Evolutionary conservation across 1,140 invertebrate species (phyloP), one percentile per base, ranked within the genome.

Genomic region (Antheraea pernyi): DNA sequence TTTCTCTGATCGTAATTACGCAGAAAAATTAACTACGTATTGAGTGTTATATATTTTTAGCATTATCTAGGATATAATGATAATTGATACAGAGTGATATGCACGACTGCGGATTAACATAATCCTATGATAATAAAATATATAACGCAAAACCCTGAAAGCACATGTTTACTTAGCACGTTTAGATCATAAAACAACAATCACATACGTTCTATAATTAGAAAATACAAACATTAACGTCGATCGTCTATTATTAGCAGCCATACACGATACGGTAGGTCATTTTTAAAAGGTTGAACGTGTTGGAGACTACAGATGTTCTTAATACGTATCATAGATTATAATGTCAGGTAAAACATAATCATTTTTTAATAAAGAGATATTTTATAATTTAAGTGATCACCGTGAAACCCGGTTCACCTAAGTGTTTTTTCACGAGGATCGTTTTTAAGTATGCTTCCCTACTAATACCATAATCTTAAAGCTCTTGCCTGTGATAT

Each of bases 201-300:
- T 68, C 66, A 68, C 46, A 58, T 65, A 59, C 67, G 66, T 59
- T n/a, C 61, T 72, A 72, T 72, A 68, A 72, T 68, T 72, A 72
- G 70, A 72, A 72, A 67, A 72, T 59, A 63, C 61, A 63, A 37
- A 62, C 59, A 62, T 65, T 72, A 68, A 36, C 64, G 60, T 65
- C 65, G 70, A 68, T 72, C 64, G 60, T 60, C 67, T 68, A 68
- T 68, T 46, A 48, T 68, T 72, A 72, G 67, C 19, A n/a, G 13
- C 5, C 62, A 72, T 67, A 69, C 67, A 68, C 46, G 16, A 53
- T 68, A 63, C 65, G 67, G 67, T 39, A 65, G 61, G 68, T 65
- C 59, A 72, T 63, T 61, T n/a, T 62, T 42, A 30, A 18, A 67
- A 72, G 71, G 71, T 72, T 19, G 22, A 36, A 37, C 61, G 16